phyloP scores from a whole-genome alignment of 2,113 vertebrate species.

The Pleuronectes platessa region DNA sequence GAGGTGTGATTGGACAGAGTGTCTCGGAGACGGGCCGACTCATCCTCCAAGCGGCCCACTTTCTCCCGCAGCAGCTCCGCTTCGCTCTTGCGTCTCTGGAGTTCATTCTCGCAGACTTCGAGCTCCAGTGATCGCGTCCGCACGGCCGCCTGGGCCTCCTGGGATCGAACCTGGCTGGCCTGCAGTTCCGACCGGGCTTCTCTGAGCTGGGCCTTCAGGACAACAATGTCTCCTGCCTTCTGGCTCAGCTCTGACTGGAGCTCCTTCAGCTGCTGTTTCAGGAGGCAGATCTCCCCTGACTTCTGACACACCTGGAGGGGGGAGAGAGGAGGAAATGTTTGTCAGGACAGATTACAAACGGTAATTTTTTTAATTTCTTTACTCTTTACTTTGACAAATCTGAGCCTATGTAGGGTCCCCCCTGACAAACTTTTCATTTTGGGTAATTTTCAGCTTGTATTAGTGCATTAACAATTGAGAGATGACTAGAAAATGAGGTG shows the following conservation, averaged over 20 bases:
- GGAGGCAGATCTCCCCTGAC: slow-evolving; percentile 95
- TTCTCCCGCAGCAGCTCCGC: slow-evolving; percentile 93
- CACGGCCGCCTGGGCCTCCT: slow-evolving; percentile 88
- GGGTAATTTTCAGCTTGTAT: too few relatives aligned
- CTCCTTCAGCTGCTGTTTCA: slow-evolving; percentile 98
- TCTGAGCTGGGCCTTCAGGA: slow-evolving; percentile 90
- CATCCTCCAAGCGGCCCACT: slow-evolving; percentile 87
- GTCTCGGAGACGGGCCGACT: slow-evolving; percentile 84
- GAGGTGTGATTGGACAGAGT: slow-evolving; percentile 61
- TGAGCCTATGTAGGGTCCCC: too few relatives aligned
- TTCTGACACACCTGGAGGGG: slow-evolving; percentile 93
- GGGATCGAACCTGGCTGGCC: slow-evolving; percentile 85
- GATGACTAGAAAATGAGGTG: too few relatives aligned
- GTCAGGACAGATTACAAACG: background rate
- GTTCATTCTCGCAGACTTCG: slow-evolving; percentile 94
- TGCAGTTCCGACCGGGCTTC: slow-evolving; percentile 90
- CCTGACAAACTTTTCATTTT: too few relatives aligned
- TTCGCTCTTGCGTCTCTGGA: slow-evolving; percentile 93
- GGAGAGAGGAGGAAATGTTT: background rate
- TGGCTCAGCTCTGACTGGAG: slow-evolving; percentile 91
- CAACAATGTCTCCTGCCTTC: slow-evolving; percentile 90
- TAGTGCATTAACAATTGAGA: too few relatives aligned
- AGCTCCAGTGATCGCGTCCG: slow-evolving; percentile 91
- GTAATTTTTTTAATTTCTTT: background rate
- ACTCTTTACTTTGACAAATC: too few relatives aligned